phyloP scores from a whole-genome alignment of 2,797 vertebrate species.

The Xenops minutus region DNA sequence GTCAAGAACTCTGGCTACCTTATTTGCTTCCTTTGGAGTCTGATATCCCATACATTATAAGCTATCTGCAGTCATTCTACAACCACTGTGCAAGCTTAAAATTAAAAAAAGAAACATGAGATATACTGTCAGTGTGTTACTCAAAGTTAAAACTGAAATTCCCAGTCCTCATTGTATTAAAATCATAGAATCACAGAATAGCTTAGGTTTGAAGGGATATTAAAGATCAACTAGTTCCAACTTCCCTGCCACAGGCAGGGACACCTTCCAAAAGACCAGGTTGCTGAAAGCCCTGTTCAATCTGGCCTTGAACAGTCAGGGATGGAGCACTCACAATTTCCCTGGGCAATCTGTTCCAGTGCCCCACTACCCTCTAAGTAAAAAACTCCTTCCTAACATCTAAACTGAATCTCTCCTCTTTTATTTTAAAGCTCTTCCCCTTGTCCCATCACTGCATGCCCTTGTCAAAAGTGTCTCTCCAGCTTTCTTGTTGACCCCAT shows the following conservation, averaged over 20 bases:
- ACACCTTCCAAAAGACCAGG: not conserved
- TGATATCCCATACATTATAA: not conserved
- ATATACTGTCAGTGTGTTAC: not conserved
- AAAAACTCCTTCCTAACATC: not conserved
- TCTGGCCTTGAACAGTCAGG: not conserved
- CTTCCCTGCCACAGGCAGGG: not conserved
- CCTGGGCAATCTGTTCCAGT: not conserved
- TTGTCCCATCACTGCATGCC: no score
- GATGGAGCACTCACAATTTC: not conserved
- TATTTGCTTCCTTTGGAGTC: not conserved
- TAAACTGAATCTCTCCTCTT: not conserved
- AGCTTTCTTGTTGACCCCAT: not conserved
- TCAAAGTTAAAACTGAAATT: not conserved
- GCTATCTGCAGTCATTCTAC: not conserved
- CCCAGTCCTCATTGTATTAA: not conserved
- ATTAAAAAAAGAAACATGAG: not conserved
- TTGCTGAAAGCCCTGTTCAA: not conserved
- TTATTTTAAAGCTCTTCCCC: not conserved
- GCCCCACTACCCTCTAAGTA: not conserved
- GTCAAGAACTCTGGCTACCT: not conserved
- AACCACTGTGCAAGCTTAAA: not conserved
- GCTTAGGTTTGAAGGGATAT: fast-evolving
- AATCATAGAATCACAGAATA: not conserved
- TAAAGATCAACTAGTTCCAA: not conserved
- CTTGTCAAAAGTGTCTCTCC: not conserved